Evolutionary conservation across 2,797 vertebrate species (phyloP).

Genomic region (Acomys russatus): DNA sequence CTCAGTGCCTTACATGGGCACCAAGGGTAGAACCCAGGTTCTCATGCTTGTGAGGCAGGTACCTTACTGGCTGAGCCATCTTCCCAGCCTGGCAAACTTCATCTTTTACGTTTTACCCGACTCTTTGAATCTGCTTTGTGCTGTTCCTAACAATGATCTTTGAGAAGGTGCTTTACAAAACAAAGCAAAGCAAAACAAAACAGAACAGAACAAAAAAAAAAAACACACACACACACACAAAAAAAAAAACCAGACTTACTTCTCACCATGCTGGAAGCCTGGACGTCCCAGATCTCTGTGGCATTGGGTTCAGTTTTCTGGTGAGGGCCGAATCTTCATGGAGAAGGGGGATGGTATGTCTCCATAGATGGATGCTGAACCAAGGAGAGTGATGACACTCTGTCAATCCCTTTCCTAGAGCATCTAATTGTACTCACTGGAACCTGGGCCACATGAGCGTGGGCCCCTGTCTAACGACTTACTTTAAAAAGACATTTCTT

Average conservation of each 20-base stretch:
- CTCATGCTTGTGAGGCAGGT: background rate
- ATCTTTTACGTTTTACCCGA: background rate
- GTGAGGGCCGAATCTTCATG: background rate
- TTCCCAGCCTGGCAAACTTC: background rate
- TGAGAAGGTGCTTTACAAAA: background rate
- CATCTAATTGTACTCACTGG: no score
- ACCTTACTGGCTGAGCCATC: background rate
- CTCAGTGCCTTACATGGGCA: background rate
- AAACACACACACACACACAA: no score
- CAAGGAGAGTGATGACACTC: background rate
- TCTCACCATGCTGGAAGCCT: background rate
- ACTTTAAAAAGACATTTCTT: background rate
- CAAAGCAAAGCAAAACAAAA: background rate
- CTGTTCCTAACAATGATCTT: background rate
- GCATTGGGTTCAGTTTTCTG: background rate
- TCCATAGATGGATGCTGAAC: no score
- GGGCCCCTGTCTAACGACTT: background rate
- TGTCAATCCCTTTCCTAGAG: background rate
- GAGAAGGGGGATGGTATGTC: background rate
- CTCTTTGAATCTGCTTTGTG: background rate
- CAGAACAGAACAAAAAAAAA: no score
- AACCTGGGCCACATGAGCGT: background rate
- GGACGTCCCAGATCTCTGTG: background rate
- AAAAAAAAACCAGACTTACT: no score
- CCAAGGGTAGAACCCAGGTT: background rate